Evolutionary conservation across 2,113 vertebrate genomes (phyloP), one percentile per base, ranked within the genome.

Genomic region (Vicugna pacos): DNA sequence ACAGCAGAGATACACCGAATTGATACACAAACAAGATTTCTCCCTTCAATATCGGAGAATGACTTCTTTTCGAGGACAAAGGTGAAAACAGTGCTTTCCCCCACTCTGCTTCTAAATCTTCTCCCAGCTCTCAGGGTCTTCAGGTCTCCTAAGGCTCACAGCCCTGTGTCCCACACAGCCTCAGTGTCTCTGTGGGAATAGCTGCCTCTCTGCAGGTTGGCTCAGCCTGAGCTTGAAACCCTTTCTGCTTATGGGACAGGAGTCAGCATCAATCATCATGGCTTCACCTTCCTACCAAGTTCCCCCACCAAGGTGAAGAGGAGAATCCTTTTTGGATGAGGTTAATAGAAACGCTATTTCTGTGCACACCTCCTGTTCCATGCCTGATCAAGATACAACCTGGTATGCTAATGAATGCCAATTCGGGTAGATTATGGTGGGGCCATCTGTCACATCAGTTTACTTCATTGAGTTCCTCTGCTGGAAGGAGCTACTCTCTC

Each of bases 371-470:
- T 75, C 62, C 8, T n/a, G 58, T 72, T 96, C 88, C 22, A 17
- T 50, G 60, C 70, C 32, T 75, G 81, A 91, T 81, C 64, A 72
- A 96, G 77, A 60, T 62, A 82, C 62, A 95, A 86, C n/a, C 52
- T 89, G 79, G 83, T 93, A 93, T 97, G 85, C 85, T 84, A 95
- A 95, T 97, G 81, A 94, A 89, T 92, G 73, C 16, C 95, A 97
- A 95, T 97, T 75, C 72, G 46, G 48, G 38, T 64, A 24, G 72
- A 86, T 86, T 79, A 56, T 70, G 48, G 81, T 46, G 20, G 91
- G 76, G 58, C 93, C 89, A 94, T 95, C 97, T 97, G 95, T 93
- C 91, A 93, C 58, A 89, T 87, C 79, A 64, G 75, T 76, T 97
- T 96, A 96, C 62, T 72, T 91, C 89, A 93, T 64, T 80, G 85